Evolutionary conservation across 2,113 vertebrate genomes (phyloP), one percentile per base, ranked within the genome.

Genomic region (Tenebrosternarchus preto): DNA sequence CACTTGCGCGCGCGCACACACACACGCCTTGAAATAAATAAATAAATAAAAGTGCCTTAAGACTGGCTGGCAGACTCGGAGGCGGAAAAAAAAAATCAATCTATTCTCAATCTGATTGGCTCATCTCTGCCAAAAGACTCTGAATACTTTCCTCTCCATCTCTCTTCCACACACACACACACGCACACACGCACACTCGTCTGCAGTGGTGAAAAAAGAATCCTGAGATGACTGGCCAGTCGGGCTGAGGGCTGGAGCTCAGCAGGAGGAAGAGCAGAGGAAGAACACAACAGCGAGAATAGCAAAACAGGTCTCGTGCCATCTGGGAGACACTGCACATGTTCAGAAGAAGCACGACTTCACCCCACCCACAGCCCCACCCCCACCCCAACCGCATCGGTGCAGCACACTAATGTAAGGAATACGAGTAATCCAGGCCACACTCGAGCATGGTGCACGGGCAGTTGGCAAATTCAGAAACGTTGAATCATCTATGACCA

Each of bases 11-110:
- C 43, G 19, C 27, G 39, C 25, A 55, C 73, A 53, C 24, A n/a
- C 46, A 77, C 1, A 16, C 63, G 15, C 43, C 25, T 71, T 27
- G 24, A 67, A 77, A 60, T 29, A 25, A 80, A 74, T 36, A 59
- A 61, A 29, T 24, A 43, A 61, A n/a, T 36, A 5, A 74, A 39
- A 2, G 27, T 31, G 46, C 27, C 60, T 67, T 80, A 55, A 63
- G 59, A 63, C 12, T 36, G 36, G 31, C 24, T 55, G 36, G 39
- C 36, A 79, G 67, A n/a, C 5, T 9, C 20, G 15, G 3, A 50
- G 43, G 43, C 11, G 12, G 20, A 43, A 60, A 72, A 57, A 31
- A 53, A 75, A 70, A 61, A 1, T n/a, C n/a, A 73, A 33, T 12
- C 5, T 4, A 73, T 57, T 60, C 25, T 73, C 63, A 64, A 77